Evolutionary conservation across 1,140 invertebrate species (phyloP).

Genomic region (Drosophila punjabiensis): DNA sequence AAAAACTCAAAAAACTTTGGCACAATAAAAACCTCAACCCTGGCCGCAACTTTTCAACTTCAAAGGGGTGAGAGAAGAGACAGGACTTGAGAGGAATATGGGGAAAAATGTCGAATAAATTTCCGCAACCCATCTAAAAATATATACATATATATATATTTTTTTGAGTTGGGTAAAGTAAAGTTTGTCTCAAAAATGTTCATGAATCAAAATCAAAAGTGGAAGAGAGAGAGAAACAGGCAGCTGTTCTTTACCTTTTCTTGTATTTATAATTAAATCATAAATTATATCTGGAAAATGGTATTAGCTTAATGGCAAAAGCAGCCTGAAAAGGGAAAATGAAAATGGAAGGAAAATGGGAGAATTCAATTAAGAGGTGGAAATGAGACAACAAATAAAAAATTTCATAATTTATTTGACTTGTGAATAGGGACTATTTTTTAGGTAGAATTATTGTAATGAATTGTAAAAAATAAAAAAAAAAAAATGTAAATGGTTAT

Average conservation of each 20-base stretch:
- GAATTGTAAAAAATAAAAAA: not conserved
- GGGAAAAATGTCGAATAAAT: conserved; percentile 7
- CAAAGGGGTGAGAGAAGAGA: conserved; percentile 54
- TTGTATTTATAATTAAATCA: conserved; percentile 77
- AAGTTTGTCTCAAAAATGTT: conserved; percentile 66
- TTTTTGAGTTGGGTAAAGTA: conserved; percentile 51
- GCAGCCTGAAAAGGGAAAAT: not conserved
- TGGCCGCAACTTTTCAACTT: conserved; percentile 19
- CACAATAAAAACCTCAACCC: conserved; percentile 28
- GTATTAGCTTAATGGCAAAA: conserved; percentile 57
- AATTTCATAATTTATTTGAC: not conserved
- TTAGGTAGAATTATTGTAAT: not conserved
- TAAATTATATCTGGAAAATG: conserved; percentile 63
- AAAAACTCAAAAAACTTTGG: conserved; percentile 61
- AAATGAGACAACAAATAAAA: not conserved
- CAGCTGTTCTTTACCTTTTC: conserved; percentile 39
- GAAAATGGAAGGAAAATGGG: not conserved
- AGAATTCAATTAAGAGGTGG: not conserved
- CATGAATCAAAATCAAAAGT: conserved; percentile 70
- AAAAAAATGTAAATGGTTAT: not conserved
- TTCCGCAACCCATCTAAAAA: not conserved
- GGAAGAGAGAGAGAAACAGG: not conserved
- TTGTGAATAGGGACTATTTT: not conserved
- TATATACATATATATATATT: not conserved
- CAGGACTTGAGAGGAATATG: too few species aligned